Conservation (phyloP, 2,113 vertebrate species). For the Salvelinus sp. region DNA sequence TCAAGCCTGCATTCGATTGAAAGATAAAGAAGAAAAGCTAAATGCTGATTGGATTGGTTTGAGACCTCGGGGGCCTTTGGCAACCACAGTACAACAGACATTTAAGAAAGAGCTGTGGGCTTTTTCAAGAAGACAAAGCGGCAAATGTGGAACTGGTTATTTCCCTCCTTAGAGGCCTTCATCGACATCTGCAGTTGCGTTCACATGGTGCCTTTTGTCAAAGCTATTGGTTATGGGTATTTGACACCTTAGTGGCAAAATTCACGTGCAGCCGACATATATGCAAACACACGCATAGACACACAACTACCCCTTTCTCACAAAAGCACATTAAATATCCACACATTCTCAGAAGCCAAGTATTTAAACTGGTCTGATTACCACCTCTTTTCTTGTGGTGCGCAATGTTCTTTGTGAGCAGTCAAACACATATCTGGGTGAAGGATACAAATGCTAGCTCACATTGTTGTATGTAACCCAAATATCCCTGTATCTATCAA, state of each 20-base stretch:
- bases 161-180: neutral
- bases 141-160: neutral
- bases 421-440: neutral
- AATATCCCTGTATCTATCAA: neutral
- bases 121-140: neutral
- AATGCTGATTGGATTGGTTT: too few species aligned
- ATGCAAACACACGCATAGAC: neutral
- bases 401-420: neutral
- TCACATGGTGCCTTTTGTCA: conserved; percentile 1
- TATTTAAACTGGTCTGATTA: conserved; percentile 5
- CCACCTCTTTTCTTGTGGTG: conserved; percentile 4
- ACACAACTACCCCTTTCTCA: neutral
- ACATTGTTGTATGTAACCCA: neutral
- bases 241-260: conserved; percentile 1
- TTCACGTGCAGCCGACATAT: neutral
- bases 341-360: conserved; percentile 2
- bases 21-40: too few species aligned
- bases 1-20: too few species aligned
- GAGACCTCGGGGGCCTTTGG: too few species aligned
- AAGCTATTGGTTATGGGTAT: neutral
- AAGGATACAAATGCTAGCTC: neutral
- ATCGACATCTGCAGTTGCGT: neutral
- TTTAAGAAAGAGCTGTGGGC: too few species aligned
- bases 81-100: too few species aligned
- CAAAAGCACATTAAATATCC: neutral